Conservation (phyloP, 2,113 vertebrate species). For the Geococcyx californianus region DNA sequence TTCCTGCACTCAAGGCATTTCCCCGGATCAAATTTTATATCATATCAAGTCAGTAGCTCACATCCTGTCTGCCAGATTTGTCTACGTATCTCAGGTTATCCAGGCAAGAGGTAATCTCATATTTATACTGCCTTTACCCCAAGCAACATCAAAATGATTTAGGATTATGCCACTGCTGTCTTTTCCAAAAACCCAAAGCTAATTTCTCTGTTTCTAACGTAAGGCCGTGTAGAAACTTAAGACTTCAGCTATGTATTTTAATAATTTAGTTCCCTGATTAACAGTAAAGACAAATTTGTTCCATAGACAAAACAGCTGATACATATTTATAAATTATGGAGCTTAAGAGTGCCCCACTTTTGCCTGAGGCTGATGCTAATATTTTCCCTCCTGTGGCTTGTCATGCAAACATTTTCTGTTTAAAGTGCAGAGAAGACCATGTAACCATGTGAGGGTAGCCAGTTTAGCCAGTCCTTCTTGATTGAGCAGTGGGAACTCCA, state of each 20-base stretch:
- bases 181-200: not conserved
- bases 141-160: not conserved
- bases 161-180: not conserved
- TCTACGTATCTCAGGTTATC: not conserved
- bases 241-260: not conserved
- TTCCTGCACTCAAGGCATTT: conserved; percentile 44
- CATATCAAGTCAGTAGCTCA: conserved; percentile 10
- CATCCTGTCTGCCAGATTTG: conserved; percentile 26
- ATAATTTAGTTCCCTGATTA: not conserved
- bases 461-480: not conserved
- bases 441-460: not conserved
- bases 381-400: not conserved
- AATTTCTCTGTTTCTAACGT: not conserved
- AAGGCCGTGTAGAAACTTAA: not conserved
- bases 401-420: not conserved
- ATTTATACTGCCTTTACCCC: not conserved
- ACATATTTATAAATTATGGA: not conserved
- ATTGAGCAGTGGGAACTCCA: not conserved
- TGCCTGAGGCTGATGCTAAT: not conserved
- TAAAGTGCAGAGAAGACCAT: not conserved
- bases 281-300: not conserved
- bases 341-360: not conserved
- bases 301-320: not conserved
- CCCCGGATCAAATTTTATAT: conserved; percentile 36
- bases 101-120: not conserved